These are phyloP conservation scores for Megalops atlanticus DNA, from an alignment of 2,113 vertebrate species.

Conservation along the genomic window DNA sequence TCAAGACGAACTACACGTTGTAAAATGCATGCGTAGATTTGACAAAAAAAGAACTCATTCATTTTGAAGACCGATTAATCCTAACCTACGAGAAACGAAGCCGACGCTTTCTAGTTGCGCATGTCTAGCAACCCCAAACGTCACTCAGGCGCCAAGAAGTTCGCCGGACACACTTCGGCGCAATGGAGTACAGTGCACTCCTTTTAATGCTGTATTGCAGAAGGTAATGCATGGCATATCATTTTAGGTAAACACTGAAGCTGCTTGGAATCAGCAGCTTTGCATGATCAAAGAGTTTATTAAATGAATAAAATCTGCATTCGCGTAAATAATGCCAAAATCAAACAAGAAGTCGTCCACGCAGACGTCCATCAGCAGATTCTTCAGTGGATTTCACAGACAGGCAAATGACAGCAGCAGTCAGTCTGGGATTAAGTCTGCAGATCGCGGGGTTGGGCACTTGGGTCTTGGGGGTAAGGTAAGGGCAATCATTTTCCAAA, in stretches of 20 bases:
- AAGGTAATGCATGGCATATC: not conserved
- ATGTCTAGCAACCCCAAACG: conserved; percentile 17
- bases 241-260: not conserved
- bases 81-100: no score
- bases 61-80: no score
- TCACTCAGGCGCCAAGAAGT: conserved; percentile 42
- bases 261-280: not conserved
- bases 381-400: conserved; percentile 58
- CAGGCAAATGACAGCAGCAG: conserved; percentile 3
- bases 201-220: not conserved
- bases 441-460: conserved; percentile 19
- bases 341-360: conserved; percentile 50
- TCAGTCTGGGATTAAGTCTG: conserved; percentile 33
- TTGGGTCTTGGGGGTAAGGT: conserved; percentile 54
- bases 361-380: conserved; percentile 77
- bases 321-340: conserved; percentile 43
- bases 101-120: not conserved
- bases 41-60: no score
- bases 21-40: no score
- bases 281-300: not conserved
- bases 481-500: not conserved
- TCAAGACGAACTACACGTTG: no score
- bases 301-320: conserved; percentile 8
- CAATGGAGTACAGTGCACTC: not conserved
- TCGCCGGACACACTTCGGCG: not conserved